These are phyloP conservation scores for Catharus ustulatus DNA, from an alignment of 2,797 vertebrate species.

Conservation along the genomic window DNA sequence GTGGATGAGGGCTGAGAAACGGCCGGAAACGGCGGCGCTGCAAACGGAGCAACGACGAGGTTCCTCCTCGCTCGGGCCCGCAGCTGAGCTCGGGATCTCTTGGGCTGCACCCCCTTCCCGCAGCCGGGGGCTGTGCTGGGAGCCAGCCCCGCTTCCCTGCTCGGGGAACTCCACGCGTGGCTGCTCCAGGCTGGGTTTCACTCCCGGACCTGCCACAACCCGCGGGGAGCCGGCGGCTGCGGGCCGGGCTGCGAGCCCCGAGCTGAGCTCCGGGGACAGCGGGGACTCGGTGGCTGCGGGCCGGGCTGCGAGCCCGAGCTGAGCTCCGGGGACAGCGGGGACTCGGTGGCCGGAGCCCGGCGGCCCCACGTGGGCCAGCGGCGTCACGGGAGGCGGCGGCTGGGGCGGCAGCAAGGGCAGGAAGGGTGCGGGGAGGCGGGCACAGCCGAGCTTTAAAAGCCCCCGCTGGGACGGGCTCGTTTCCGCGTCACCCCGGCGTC, in stretches of 20 bases:
- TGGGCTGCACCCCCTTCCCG: rapidly evolving
- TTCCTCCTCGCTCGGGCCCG: rapidly evolving
- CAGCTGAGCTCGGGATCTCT: rapidly evolving
- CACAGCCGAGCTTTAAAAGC: not conserved
- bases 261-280: not conserved
- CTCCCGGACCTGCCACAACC: not conserved
- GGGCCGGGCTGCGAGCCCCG: no score
- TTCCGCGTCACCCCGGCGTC: not conserved
- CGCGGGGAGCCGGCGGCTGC: not conserved
- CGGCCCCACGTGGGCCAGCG: not conserved
- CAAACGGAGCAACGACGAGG: rapidly evolving
- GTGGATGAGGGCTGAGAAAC: not conserved
- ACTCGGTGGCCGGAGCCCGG: not conserved
- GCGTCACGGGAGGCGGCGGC: not conserved
- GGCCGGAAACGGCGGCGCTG: rapidly evolving
- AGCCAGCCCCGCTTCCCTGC: not conserved
- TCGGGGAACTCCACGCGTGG: rapidly evolving
- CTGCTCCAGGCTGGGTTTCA: not conserved
- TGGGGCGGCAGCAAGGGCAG: not conserved
- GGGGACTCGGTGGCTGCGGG: not conserved
- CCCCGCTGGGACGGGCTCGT: not conserved
- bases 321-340: not conserved
- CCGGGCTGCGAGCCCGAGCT: no score
- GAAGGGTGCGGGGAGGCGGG: not conserved
- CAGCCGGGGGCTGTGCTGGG: rapidly evolving